Evolutionary conservation across 1,140 invertebrate genomes (phyloP), one percentile per base, ranked within the genome.

Genomic region (Zaprionus davidi): DNA sequence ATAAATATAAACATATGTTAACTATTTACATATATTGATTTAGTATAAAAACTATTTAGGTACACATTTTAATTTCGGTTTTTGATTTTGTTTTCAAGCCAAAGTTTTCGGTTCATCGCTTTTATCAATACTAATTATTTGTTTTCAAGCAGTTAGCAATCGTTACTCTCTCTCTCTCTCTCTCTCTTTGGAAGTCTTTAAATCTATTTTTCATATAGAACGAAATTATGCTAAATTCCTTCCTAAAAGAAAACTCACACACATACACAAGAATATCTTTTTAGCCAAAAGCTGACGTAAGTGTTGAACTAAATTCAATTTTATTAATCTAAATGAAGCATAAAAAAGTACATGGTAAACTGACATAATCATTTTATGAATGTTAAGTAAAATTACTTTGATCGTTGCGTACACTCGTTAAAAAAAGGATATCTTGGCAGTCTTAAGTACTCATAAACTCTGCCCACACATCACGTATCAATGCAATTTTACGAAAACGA

Each of bases 141-240:
- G 46, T 62, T 84, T 85, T 84, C 28, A 85, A 84, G 75, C 82
- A 85, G 84, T 78, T 83, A 87, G 79, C 84, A 59, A 69, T 66
- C 66, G 56, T 69, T 78, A 73, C 68, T 78, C 49, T 75, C 56
- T 68, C 31, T 77, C 31, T 68, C 31, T 77, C 31, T 77, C 67
- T 68, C 46, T 71, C 34, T 71, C 62, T 77, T 59, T 78, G 66
- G 60, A 78, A 70, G 55, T 75, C 62, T 71, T 58, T 41, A 79
- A 73, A 69, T 84, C 72, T 84, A 84, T 81, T 77, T 79, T 78
- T 51, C 46, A 91, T 91, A 91, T 91, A 91, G 90, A 91, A 91
- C 90, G 90, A 91, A 91, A 91, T 91, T 91, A 91, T 87, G 76
- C 88, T 88, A 88, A 90, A 90, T 90, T 90, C 71, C 65, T 71